Conservation (phyloP, 2,888 invertebrate species). For the Serrognathus titanus region DNA sequence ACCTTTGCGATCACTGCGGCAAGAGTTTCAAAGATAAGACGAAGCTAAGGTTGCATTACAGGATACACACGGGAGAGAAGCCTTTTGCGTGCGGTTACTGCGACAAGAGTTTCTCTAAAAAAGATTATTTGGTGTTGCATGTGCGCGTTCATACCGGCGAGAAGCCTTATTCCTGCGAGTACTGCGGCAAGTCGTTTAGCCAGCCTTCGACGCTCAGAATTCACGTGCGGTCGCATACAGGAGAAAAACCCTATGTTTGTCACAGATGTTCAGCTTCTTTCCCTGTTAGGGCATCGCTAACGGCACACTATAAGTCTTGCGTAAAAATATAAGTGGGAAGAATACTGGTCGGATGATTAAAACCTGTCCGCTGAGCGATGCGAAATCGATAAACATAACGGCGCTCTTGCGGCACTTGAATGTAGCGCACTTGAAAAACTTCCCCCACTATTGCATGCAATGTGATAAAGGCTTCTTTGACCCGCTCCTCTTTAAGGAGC, state of each 20-base stretch:
- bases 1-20: constrained; percentile 44
- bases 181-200: no score
- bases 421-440: constrained; percentile 52
- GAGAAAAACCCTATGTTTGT: no score
- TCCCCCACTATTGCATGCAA: constrained; percentile 47
- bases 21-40: constrained; percentile 29
- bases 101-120: constrained; percentile 5
- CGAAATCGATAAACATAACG: constrained; percentile 7
- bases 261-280: no score
- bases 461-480: constrained; percentile 52
- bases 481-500: constrained; percentile 47
- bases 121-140: no score
- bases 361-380: constrained; percentile 16
- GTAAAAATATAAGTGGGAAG: no score
- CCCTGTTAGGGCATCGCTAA: no score
- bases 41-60: constrained; percentile 34
- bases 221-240: no score
- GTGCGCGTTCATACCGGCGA: no score
- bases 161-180: no score
- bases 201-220: no score
- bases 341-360: no score
- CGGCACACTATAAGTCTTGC: no score
- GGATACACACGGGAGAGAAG: constrained; percentile 30
- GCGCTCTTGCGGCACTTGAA: constrained; percentile 49
- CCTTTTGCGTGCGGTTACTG: constrained; percentile 32